These are phyloP conservation scores for Petrocephalus zakoni DNA, from an alignment of 2,113 vertebrate genomes.

Conservation along the genomic window DNA sequence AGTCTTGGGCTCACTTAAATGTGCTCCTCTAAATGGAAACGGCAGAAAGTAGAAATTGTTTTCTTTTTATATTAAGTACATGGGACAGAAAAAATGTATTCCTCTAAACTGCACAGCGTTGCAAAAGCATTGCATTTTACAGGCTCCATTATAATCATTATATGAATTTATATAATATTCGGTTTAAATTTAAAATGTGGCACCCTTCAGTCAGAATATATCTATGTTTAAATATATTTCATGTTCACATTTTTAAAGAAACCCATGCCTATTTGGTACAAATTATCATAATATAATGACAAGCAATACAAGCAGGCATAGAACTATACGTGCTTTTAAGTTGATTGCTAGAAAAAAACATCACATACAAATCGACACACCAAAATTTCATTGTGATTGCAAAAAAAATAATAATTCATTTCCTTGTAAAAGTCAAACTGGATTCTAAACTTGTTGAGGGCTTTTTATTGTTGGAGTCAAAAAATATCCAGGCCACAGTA, in stretches of 20 bases:
- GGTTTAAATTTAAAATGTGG: neutral
- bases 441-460: conserved; percentile 47
- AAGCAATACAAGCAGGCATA: neutral
- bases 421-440: conserved; percentile 41
- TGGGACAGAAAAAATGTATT: neutral
- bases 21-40: neutral
- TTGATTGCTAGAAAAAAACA: conserved; percentile 37
- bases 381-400: conserved; percentile 50
- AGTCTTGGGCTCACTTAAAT: neutral
- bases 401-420: conserved; percentile 25
- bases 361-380: conserved; percentile 46
- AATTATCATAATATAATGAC: neutral
- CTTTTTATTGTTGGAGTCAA: neutral
- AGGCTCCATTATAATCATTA: neutral
- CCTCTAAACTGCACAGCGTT: neutral
- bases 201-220: neutral
- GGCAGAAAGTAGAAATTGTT: neutral
- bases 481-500: neutral
- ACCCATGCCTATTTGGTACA: neutral
- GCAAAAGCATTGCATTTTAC: neutral
- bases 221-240: neutral
- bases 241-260: neutral
- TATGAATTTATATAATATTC: neutral
- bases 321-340: conserved; percentile 34
- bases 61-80: neutral